Percentiles rank a stretch among this genome's conserved stretches.
These are phyloP conservation scores for Colossoma macropomum DNA, from an alignment of 2,113 vertebrate genomes.

Conservation along the genomic window DNA sequence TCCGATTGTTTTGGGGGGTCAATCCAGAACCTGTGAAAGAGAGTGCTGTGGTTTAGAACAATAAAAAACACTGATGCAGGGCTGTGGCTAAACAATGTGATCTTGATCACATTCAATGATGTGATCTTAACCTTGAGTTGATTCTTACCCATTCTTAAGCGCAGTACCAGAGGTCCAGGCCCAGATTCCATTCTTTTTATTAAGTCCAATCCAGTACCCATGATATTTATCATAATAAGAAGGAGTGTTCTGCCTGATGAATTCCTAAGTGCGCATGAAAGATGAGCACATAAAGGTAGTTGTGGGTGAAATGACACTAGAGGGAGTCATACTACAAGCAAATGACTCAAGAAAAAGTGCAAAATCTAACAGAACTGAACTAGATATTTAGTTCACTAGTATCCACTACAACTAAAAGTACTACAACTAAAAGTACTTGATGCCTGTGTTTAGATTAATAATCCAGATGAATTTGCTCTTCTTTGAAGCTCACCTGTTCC, in stretches of 20 bases:
- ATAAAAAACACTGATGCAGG: background rate
- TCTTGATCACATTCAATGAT: too few species aligned
- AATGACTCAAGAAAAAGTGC: background rate
- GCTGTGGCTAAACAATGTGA: background rate
- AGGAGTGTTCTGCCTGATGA: conserved; percentile 22
- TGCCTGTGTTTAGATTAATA: background rate
- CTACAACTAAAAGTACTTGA: too few species aligned
- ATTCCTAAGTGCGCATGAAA: conserved; percentile 36
- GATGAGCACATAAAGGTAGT: background rate
- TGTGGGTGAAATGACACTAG: background rate
- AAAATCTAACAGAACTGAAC: too few species aligned
- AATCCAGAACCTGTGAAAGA: conserved; percentile 42
- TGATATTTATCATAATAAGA: background rate
- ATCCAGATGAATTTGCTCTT: background rate
- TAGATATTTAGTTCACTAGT: too few species aligned
- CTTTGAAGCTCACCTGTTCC: conserved; percentile 46
- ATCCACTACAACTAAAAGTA: too few species aligned
- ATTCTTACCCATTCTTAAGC: conserved; percentile 36
- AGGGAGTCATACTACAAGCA: background rate
- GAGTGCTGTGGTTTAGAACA: background rate
- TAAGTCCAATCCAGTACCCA: conserved; percentile 56
- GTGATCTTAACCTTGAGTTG: background rate
- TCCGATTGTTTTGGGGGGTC: accelerated
- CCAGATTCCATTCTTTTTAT: background rate
- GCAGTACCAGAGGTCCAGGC: conserved; percentile 27